Evolutionary conservation across 2,797 vertebrate species (phyloP), one percentile per base, ranked within the genome.

Genomic region (Gymnoscopelus braueri): DNA sequence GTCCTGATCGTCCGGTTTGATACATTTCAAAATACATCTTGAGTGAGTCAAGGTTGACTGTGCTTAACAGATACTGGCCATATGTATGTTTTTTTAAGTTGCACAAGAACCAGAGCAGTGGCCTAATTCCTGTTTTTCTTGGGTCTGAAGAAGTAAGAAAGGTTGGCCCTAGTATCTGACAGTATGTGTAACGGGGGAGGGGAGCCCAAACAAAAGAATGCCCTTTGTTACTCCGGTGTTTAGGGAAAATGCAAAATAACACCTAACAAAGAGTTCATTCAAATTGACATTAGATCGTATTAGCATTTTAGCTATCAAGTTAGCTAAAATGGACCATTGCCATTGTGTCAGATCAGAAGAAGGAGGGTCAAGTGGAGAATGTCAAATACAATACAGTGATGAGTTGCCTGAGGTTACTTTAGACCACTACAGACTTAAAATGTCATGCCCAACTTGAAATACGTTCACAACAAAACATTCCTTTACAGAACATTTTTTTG

Each of bases 181-280:
- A 58, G 81, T 76, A 80, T 69, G 52, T 2, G 4, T 57, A 55
- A 35, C 9, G 86, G 84, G 85, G 84, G 80, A 80, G 60, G 88
- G 86, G 75, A 67, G 62, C 64, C 63, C 52, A 65, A 60, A 86
- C 86, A 85, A 88, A 88, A 89, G 84, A 80, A 63, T 79, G 69
- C 65, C 81, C 79, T 91, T 91, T 92, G 89, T 92, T 86, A 74
- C 84, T 75, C 79, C 65, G 63, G 80, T 86, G 84, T 86, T 90
- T 77, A 84, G 79, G 75, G 69, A 5, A 87, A 89, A 91, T 86
- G 81, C 80, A 67, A 80, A 74, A 63, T 76, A 84, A 85, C 68
- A 81, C 75, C 58, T 29, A 64, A 67, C 60, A 52, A 49, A 72
- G 53, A 32, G 63, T 77, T 72, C 51, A 69, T 72, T 77, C 2